A percentile compares a stretch with the other conserved stretches of the same genome.
phyloP scores from a whole-genome alignment of 2,888 invertebrate genomes.

The Thyatira batis region DNA sequence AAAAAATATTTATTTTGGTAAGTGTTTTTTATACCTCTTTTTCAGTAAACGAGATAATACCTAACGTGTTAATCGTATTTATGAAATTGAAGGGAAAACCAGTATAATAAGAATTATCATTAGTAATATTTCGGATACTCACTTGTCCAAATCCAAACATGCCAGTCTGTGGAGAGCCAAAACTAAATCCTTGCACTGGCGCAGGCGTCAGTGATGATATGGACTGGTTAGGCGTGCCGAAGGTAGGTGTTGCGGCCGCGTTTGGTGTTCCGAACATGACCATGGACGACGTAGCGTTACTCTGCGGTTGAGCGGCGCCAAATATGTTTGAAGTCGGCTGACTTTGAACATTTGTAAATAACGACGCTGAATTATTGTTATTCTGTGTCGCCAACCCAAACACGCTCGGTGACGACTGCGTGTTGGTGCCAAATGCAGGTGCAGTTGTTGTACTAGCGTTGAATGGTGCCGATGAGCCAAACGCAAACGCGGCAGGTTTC shows the following conservation, averaged over 20 bases:
- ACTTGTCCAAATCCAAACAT: conserved; percentile 69
- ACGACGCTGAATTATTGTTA: conserved; percentile 34
- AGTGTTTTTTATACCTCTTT: too few relatives aligned
- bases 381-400: conserved; percentile 52
- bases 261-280: conserved; percentile 50
- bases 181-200: conserved; percentile 53
- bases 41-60: too few relatives aligned
- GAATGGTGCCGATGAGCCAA: conserved; percentile 51
- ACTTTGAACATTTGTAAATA: conserved; percentile 45
- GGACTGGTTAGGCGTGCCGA: conserved; percentile 46
- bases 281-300: conserved; percentile 28
- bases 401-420: conserved; percentile 41
- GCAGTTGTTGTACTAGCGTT: conserved; percentile 31
- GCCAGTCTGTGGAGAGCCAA: conserved; percentile 46
- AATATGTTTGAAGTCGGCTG: conserved; percentile 47
- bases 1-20: too few relatives aligned
- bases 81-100: too few relatives aligned
- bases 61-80: too few relatives aligned
- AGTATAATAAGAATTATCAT: too few relatives aligned
- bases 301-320: conserved; percentile 38
- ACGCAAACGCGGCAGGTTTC: conserved; percentile 53
- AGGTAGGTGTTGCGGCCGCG: conserved; percentile 37
- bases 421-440: conserved; percentile 40
- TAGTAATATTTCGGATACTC: background rate
- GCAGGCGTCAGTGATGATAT: conserved; percentile 38